Evolutionary conservation across 2,113 vertebrate species (phyloP), one percentile per base, ranked within the genome.

Genomic region (Elanoides forficatus): DNA sequence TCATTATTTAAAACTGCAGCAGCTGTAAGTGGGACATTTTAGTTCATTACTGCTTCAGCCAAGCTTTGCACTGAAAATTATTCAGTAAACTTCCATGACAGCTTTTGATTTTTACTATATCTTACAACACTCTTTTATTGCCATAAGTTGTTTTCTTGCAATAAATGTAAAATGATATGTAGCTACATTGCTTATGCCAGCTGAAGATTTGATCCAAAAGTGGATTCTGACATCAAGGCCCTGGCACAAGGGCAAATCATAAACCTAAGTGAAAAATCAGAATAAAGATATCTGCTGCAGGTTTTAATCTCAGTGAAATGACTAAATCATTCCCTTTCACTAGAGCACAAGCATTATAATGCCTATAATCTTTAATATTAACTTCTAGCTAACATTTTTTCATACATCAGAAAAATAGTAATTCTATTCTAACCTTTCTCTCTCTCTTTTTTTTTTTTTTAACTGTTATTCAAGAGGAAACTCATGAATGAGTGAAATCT

Each of bases 81-180:
- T 95, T 91, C 95, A 47, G 84, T 75, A 94, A 96, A 96, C 93
- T 96, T 95, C 93, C 56, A 87, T 60, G 60, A 95, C 88, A 91
- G 94, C 81, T 94, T 96, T 95, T 75, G 76, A 94, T 93, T 95
- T 90, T 96, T 92, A 58, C 86, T 84, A 4, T 56, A 95, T 91
- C 91, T 96, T 97, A 73, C 60, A 93, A 92, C 81, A 95, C 8
- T 63, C 52, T 93, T 85, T 90, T 95, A 45, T 79, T 79, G 92
- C 73, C 86, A 81, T 92, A 93, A 95, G 88, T 85, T 94, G 93
- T 88, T 97, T 95, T 86, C 87, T 97, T 93, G 93, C 65, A 91
- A 88, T 95, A 94, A 83, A 95, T 93, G 68, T 86, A 89, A 95
- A 95, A 95, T 34, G 8, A 78, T 92, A 92, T 32, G 68, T 52